A percentile compares a stretch with the other conserved stretches of the same genome.
Conservation (phyloP, 2,113 vertebrate genomes). For the Psittacula cyanocephala region DNA sequence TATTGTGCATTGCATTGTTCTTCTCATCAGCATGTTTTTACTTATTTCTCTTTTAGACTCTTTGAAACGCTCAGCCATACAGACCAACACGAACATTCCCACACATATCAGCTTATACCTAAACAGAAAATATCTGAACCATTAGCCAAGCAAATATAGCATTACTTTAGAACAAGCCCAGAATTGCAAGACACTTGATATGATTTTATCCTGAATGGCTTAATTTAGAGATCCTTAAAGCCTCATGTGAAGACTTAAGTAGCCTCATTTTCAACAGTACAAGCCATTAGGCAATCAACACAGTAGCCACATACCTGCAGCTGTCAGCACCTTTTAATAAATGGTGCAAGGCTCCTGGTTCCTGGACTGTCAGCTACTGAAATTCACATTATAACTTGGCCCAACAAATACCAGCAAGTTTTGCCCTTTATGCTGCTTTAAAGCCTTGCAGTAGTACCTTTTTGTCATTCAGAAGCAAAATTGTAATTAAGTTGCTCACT, state of each 20-base stretch:
- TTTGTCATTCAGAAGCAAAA: background rate
- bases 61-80: background rate
- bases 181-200: background rate
- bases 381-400: background rate
- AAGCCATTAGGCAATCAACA: background rate
- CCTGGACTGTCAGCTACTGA: background rate
- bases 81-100: background rate
- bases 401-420: background rate
- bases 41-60: background rate
- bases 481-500: background rate
- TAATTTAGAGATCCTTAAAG: background rate
- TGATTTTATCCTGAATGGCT: background rate
- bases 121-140: background rate
- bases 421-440: background rate
- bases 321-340: slow-evolving; percentile 16
- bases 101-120: background rate
- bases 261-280: background rate
- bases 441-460: background rate
- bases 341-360: background rate
- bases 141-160: background rate
- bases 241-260: background rate
- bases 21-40: background rate
- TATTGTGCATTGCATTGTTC: background rate
- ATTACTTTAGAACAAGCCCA: background rate
- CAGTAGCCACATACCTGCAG: background rate